Percentiles rank a stretch among this genome's conserved stretches.
phyloP scores from a whole-genome alignment of 2,888 invertebrate genomes.

The Tuta absoluta region DNA sequence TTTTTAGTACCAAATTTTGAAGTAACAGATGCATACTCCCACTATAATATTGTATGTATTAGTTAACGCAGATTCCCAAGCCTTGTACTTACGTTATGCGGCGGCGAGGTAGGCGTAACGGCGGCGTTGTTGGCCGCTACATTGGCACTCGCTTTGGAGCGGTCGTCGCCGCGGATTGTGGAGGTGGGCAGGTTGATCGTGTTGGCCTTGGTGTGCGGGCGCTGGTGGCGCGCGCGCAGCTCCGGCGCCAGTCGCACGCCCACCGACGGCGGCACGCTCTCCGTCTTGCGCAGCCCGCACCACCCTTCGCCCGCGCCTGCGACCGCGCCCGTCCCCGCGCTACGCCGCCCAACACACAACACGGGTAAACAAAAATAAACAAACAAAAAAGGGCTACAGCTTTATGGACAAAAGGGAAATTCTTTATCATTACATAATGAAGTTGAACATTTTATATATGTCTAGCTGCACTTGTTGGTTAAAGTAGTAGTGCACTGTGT shows the following conservation, averaged over 20 bases:
- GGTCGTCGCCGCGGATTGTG: conserved; percentile 58
- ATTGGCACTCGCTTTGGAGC: conserved; percentile 55
- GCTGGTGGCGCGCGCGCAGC: conserved; percentile 62
- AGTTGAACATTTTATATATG: background rate
- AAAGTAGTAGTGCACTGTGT: too few species aligned
- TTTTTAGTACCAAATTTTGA: too few species aligned
- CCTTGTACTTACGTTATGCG: conserved; percentile 66
- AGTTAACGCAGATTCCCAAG: background rate
- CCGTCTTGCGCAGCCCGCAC: conserved; percentile 71
- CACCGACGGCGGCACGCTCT: conserved; percentile 69
- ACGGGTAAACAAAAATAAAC: conserved; percentile 54
- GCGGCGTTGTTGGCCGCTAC: conserved; percentile 44
- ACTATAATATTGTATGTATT: too few species aligned
- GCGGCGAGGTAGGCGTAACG: conserved; percentile 68
- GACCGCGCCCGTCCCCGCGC: conserved; percentile 34
- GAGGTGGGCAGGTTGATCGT: conserved; percentile 82
- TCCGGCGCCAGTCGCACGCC: conserved; percentile 63
- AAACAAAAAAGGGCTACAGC: conserved; percentile 57
- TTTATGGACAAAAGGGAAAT: conserved; percentile 31
- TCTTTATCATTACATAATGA: background rate
- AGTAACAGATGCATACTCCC: too few species aligned
- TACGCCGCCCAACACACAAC: conserved; percentile 52
- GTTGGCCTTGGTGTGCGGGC: conserved; percentile 78
- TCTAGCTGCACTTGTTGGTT: background rate
- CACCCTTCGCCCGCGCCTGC: conserved; percentile 55